Base-by-base conservation (phyloP, 2,797 vertebrate species). In the Harpagifer antarcticus region DNA sequence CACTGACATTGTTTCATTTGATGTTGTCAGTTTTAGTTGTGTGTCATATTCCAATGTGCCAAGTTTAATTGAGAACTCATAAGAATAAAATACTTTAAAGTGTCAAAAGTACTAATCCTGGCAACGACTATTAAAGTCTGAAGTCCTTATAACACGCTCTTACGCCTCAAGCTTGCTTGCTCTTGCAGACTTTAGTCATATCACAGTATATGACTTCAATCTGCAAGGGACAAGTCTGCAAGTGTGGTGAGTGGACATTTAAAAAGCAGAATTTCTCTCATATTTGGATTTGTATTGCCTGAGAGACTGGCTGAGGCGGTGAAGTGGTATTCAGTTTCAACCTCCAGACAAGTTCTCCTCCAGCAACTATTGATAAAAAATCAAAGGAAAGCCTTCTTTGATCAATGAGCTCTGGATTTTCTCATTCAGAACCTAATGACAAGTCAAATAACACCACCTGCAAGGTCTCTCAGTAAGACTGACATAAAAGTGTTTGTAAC, bases 401-500 rank as follows among this genome's bases (percentile, higher is more conserved):
- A 45, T 69, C 43, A 27, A n/a, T 17, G 9, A 59, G 61, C 42
- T 37, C 15, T 40, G 7, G 17, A 2, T 67, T 58, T 40, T 68
- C 40, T 48, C 50, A 65, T 72, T 85, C 23, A 68, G 15, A 55
- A 67, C 50, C 16, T 59, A 45, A 43, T 66, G 31, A 66, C 8
- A 16, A 62, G 44, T 7, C 13, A 53, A 42, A 66, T 27, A 67
- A 60, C 0, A 1, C 27, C 48, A 62, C 54, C 60, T 74, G 61
- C 42, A 33, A 63, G 11, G 45, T 33, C 12, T 72, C 43, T 14
- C 47, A 42, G 42, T 62, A 71, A 82, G 20, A 55, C 40, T 75
- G 37, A 62, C 59, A 45, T 44, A 71, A 77, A 72, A 81, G 84
- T 89, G 82, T 87, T 89, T 82, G 71, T 86, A 88, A 87, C 68